Conservation (phyloP, 2,797 vertebrate genomes). For the Margarornis squamiger region DNA sequence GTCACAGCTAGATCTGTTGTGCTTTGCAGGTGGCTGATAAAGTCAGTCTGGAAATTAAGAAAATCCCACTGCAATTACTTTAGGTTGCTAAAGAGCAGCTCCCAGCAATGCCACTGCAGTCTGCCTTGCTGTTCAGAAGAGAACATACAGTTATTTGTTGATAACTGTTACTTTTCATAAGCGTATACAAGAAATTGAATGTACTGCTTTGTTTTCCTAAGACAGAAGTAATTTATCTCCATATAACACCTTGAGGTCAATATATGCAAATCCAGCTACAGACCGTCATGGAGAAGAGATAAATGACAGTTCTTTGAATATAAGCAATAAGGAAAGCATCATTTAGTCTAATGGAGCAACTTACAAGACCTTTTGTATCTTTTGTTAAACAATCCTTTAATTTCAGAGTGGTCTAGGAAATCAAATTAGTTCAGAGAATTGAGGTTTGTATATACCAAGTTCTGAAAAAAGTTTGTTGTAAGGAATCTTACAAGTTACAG, state of each 20-base stretch:
- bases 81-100: neutral
- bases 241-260: conserved; percentile 62
- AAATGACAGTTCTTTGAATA: conserved; percentile 55
- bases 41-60: neutral
- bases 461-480: neutral
- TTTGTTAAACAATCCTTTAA: neutral
- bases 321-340: conserved; percentile 6
- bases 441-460: neutral
- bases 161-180: neutral
- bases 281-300: conserved; percentile 22
- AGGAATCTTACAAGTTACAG: neutral
- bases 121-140: neutral
- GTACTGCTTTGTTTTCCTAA: conserved; percentile 8
- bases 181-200: neutral
- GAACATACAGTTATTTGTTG: neutral
- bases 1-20: neutral
- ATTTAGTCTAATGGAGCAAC: neutral
- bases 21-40: neutral
- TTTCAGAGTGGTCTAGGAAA: neutral
- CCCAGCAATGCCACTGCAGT: neutral
- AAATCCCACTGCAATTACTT: neutral
- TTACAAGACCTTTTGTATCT: neutral
- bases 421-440: neutral
- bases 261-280: conserved; percentile 68
- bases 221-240: conserved; percentile 39